Evolutionary conservation across 2,113 vertebrate genomes (phyloP), one percentile per base, ranked within the genome.

Genomic region (Ramphastos sulfuratus): DNA sequence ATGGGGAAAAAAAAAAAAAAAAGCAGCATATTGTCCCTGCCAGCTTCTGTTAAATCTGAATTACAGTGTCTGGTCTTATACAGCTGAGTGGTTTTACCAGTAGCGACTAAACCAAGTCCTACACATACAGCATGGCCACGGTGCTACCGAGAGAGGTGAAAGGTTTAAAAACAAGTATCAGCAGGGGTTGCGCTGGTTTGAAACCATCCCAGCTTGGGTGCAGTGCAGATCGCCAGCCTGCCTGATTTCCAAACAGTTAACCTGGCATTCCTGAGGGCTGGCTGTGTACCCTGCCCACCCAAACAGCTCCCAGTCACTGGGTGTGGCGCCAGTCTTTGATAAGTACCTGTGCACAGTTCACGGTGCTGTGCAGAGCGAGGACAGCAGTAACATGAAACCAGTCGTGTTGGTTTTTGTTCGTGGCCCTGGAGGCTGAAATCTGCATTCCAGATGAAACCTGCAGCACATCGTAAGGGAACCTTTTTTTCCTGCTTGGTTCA

Each of bases 361-460:
- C 82, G 55, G 79, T 72, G 81, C 85, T 42, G 85, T 27, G 95
- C 86, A 25, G 84, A 93, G 92, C 89, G 66, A 92, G 94, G 96
- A 92, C 82, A 78, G 89, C 27, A 63, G 99, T 98, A 98, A 99
- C 92, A 93, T 97, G 99, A 99, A 98, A 99, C 98, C 98, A 98
- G 98, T 96, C 82, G 7, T 92, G 96, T 97, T 75, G 92, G 96
- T 94, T 98, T 97, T 96, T 94, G 85, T 97, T 97, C 97, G 20
- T 85, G 85, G 86, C 95, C 96, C 92, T 56, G 83, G 95, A 97
- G 97, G 97, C 96, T 97, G 94, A 97, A 98, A 98, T 98, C 97
- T 97, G 93, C 98, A 97, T 98, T 98, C 97, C 97, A 97, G 95
- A 97, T 95, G 96, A 97, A 97, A 97, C 94, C 97, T 97, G 95